Percentiles rank a stretch among this genome's conserved stretches.
These are phyloP conservation scores for Lissonota sp. DNA, from an alignment of 2,888 invertebrate species.

Conservation along the genomic window DNA sequence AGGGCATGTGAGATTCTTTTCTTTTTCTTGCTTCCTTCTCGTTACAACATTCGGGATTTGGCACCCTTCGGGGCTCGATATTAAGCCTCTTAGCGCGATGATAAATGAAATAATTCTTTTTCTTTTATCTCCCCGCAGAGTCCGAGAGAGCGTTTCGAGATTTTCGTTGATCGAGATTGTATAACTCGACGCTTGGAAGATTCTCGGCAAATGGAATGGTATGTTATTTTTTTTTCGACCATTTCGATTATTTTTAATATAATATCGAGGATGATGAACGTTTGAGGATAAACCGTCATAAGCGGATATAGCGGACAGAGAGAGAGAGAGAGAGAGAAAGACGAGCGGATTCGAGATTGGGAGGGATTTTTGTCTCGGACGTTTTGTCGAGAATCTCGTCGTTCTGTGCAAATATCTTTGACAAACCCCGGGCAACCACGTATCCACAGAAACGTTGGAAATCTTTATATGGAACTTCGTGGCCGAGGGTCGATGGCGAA, in stretches of 20 bases:
- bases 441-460: constrained; percentile 10
- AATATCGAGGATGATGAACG: background rate
- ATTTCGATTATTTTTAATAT: no score
- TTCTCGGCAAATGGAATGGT: background rate
- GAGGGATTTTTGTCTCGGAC: constrained; percentile 5
- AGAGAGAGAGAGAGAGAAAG: constrained; percentile 5
- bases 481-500: constrained; percentile 37
- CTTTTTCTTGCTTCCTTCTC: constrained; percentile 33
- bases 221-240: background rate
- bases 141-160: background rate
- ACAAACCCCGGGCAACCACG: constrained; percentile 46
- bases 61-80: background rate
- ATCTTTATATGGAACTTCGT: constrained; percentile 13
- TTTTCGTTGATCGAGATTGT: constrained; percentile 16
- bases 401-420: constrained; percentile 41
- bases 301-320: background rate
- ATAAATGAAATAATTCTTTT: constrained; percentile 39
- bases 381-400: constrained; percentile 18
- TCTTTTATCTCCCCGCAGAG: background rate
- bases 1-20: constrained; percentile 21
- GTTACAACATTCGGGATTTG: background rate
- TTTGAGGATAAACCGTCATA: background rate
- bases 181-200: background rate
- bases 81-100: constrained; percentile 20
- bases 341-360: constrained; percentile 4